phyloP scores from a whole-genome alignment of 2,888 invertebrate genomes.

The Sipunculus nudus region DNA sequence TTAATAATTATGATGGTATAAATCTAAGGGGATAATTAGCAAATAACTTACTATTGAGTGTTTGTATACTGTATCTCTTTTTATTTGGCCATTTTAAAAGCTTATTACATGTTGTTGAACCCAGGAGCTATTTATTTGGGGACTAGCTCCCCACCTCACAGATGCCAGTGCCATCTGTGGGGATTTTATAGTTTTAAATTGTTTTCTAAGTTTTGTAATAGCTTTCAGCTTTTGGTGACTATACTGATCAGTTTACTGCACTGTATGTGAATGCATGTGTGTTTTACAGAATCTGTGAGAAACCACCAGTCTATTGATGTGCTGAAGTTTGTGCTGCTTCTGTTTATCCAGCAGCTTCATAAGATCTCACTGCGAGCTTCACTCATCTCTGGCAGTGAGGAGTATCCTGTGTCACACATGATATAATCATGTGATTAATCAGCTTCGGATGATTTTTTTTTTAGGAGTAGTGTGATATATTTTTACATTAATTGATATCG shows the following conservation, averaged over 20 bases:
- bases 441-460: not conserved
- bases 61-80: too few species aligned
- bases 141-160: too few species aligned
- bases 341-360: slow-evolving; percentile 65
- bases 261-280: not conserved
- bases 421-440: not conserved
- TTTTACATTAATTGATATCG: too few species aligned
- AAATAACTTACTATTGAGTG: too few species aligned
- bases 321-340: slow-evolving; percentile 62
- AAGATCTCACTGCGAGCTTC: slow-evolving; percentile 65
- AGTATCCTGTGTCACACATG: slow-evolving; percentile 55
- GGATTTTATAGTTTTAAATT: not conserved
- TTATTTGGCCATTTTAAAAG: too few species aligned
- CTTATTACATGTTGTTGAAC: too few species aligned
- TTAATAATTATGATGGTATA: too few species aligned
- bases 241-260: not conserved
- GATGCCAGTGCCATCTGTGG: too few species aligned
- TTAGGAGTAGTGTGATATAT: not conserved
- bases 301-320: slow-evolving; percentile 51
- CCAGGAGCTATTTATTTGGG: too few species aligned
- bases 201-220: not conserved
- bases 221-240: not conserved
- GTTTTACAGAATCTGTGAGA: slow-evolving; percentile 46
- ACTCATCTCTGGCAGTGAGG: slow-evolving; percentile 61
- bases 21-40: too few species aligned